Conservation (phyloP, 35 echinoderm and acorn worm species). For the Diadema setosum region DNA sequence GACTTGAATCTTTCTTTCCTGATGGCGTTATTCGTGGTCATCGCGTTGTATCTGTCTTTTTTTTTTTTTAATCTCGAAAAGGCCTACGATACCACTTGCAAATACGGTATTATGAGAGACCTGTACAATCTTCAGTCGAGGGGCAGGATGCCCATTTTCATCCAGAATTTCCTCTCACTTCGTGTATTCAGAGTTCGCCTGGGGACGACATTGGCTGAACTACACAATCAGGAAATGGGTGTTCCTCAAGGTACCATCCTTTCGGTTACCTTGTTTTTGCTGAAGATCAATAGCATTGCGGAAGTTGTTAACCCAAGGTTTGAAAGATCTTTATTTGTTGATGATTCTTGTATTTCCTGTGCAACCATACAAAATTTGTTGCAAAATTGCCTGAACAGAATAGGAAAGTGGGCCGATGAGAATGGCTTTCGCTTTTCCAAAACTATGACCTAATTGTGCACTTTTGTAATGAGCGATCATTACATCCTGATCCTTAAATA, state of each 20-base stretch:
- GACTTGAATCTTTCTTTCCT: no score
- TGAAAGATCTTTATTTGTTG: slow-evolving; percentile 11
- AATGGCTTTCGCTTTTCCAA: slow-evolving; percentile 19
- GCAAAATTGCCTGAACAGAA: slow-evolving; percentile 8
- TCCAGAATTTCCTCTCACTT: no score
- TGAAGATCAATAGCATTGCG: slow-evolving; percentile 30
- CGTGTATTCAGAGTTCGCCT: no score
- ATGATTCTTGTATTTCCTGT: slow-evolving; percentile 15
- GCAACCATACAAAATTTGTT: neutral
- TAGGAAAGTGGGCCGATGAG: neutral
- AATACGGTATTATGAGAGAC: no score
- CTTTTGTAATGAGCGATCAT: neutral
- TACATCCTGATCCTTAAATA: neutral
- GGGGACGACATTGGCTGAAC: no score
- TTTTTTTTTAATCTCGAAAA: no score
- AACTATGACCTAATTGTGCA: neutral
- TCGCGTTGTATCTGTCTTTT: no score
- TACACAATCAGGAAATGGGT: slow-evolving; percentile 28
- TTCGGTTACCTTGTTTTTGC: neutral
- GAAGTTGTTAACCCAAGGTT: neutral
- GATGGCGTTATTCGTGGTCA: no score
- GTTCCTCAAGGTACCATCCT: slow-evolving; percentile 32
- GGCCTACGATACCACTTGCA: no score
- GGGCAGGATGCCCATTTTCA: no score
- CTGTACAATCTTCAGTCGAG: no score